Conservation (phyloP, 2,888 invertebrate genomes). For the Tortricodes alternella region DNA sequence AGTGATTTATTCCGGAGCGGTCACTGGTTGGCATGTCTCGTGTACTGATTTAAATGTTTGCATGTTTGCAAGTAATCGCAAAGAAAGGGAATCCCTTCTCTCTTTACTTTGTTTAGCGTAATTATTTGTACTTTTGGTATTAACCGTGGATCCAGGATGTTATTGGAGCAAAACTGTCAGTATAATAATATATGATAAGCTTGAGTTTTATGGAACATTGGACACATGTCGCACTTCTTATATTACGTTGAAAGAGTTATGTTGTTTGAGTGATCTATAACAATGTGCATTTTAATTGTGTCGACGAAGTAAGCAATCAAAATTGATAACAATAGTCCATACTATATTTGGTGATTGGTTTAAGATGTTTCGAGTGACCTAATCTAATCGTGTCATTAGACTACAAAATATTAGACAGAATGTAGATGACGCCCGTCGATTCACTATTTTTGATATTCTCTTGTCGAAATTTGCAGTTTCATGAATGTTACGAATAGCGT, state of each 20-base stretch:
- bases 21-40: too few species aligned
- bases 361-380: conserved; percentile 71
- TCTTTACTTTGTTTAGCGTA: conserved; percentile 21
- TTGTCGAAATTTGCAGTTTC: conserved; percentile 81
- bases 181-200: conserved; percentile 8
- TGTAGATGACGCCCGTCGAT: conserved; percentile 72
- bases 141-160: conserved; percentile 3
- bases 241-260: conserved; percentile 2
- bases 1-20: too few species aligned
- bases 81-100: conserved; percentile 5
- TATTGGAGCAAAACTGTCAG: conserved; percentile 20
- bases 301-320: conserved; percentile 45
- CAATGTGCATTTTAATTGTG: conserved; percentile 6
- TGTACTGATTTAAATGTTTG: too few species aligned
- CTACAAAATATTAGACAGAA: conserved; percentile 75
- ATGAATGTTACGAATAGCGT: conserved; percentile 64
- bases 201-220: conserved; percentile 1
- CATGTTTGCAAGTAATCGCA: conserved; percentile 30
- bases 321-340: conserved; percentile 68
- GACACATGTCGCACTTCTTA: conserved; percentile 7
- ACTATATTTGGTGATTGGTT: conserved; percentile 58
- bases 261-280: background rate
- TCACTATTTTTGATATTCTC: conserved; percentile 83
- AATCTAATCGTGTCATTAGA: conserved; percentile 70
- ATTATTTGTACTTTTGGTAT: conserved; percentile 24